These are phyloP conservation scores for Bothrops jararaca DNA, from an alignment of 2,113 vertebrate genomes.

Conservation along the genomic window DNA sequence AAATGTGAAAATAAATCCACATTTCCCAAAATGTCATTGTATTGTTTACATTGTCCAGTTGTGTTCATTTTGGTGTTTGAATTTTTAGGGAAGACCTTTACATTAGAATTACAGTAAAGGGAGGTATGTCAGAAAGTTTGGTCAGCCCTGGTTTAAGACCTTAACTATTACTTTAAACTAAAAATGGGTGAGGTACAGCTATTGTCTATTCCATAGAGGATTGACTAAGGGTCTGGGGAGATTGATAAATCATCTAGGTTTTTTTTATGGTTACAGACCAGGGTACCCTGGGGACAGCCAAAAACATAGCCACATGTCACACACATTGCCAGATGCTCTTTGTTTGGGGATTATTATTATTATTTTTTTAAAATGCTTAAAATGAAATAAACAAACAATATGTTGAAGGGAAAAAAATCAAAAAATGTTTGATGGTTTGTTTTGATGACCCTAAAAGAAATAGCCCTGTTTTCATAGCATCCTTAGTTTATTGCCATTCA, in stretches of 20 bases:
- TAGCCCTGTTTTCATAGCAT: not conserved
- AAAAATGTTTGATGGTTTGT: conserved; percentile 1
- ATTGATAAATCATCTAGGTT: not conserved
- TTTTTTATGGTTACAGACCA: not conserved
- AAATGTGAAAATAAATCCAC: not conserved
- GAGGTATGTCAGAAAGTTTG: not conserved
- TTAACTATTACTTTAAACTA: not conserved
- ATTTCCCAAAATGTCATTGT: not conserved
- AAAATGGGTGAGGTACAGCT: not conserved
- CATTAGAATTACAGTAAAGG: not conserved
- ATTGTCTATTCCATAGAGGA: not conserved
- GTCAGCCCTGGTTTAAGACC: not conserved
- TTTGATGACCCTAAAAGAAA: not conserved
- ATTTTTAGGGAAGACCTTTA: not conserved
- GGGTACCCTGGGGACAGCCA: not conserved
- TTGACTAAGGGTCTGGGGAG: not conserved
- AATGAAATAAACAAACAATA: not conserved
- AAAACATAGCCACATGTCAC: not conserved
- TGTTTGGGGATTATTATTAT: not conserved
- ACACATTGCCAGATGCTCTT: not conserved
- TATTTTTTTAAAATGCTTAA: conserved; percentile 3
- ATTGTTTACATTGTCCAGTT: not conserved
- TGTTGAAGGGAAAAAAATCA: not conserved
- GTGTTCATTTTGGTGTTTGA: not conserved
- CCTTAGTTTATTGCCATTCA: conserved; percentile 15